These are phyloP conservation scores for Notechis scutatus DNA, from an alignment of 2,113 vertebrate genomes.

Conservation along the genomic window DNA sequence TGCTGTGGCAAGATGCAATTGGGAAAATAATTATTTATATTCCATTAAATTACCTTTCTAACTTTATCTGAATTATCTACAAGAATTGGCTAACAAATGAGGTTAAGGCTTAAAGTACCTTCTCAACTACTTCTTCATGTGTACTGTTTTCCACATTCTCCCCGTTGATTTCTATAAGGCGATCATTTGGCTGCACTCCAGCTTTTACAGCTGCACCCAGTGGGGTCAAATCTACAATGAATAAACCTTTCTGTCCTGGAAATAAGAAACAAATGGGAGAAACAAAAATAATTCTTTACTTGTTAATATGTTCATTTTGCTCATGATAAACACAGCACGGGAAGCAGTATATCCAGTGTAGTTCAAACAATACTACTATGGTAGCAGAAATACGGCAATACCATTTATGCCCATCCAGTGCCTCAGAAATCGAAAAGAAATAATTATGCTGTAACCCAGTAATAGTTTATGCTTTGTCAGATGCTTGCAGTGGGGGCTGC, in stretches of 20 bases:
- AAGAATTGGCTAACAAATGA: not conserved
- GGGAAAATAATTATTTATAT: not conserved
- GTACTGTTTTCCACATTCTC: constrained; percentile 76
- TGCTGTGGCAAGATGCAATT: not conserved
- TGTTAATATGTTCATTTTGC: constrained; percentile 1
- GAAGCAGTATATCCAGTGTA: not conserved
- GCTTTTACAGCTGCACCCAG: constrained; percentile 79
- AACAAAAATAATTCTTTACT: not conserved
- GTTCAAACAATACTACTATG: not conserved
- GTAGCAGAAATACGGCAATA: not conserved
- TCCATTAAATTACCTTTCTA: not conserved
- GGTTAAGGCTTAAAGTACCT: constrained; percentile 59
- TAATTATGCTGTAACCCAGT: not conserved
- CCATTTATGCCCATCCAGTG: not conserved
- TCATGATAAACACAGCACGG: not conserved
- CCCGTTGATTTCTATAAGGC: constrained; percentile 86
- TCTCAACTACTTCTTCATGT: constrained; percentile 80
- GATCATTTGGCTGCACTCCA: constrained; percentile 79
- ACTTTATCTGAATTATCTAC: not conserved
- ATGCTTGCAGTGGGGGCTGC: not conserved
- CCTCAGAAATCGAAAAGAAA: not conserved
- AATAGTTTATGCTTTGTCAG: not conserved
- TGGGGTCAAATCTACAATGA: constrained; percentile 74
- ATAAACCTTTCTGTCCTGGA: constrained; percentile 77
- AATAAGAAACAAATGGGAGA: constrained; percentile 24